phyloP scores from a whole-genome alignment of 2,797 vertebrate genomes.

The Pterois miles region DNA sequence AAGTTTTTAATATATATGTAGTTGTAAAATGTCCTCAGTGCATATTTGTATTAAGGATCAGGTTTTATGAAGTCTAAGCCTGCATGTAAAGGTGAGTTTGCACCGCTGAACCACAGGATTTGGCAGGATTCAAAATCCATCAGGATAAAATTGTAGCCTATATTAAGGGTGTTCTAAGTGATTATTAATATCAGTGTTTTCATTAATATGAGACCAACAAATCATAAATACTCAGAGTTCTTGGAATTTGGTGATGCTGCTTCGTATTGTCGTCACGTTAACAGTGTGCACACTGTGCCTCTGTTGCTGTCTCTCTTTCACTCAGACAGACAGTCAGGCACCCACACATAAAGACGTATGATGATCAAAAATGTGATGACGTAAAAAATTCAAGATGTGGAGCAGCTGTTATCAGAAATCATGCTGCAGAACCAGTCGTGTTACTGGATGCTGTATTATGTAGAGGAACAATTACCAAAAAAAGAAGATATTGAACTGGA shows the following conservation, averaged over 20 bases:
- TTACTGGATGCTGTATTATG: background rate
- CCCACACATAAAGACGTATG: background rate
- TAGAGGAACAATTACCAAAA: background rate
- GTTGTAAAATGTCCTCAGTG: background rate
- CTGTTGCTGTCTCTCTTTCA: background rate
- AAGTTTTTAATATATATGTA: background rate
- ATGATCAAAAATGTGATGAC: background rate
- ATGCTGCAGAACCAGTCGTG: background rate
- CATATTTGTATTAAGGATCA: background rate
- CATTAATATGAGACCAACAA: background rate
- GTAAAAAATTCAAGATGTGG: background rate
- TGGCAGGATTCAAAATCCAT: background rate
- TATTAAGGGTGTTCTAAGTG: background rate
- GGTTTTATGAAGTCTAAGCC: background rate
- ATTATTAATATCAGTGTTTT: background rate
- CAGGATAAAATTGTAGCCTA: background rate
- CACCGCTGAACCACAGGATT: background rate
- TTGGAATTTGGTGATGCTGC: conserved; percentile 2
- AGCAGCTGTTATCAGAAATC: background rate
- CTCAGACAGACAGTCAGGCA: background rate
- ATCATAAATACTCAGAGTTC: background rate
- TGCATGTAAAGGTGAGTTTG: background rate
- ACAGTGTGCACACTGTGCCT: background rate
- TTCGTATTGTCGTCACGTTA: background rate
- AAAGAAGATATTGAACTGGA: background rate